Evolutionary conservation across 2,113 vertebrate species (phyloP).

Genomic region (Tachuris rubrigastra): DNA sequence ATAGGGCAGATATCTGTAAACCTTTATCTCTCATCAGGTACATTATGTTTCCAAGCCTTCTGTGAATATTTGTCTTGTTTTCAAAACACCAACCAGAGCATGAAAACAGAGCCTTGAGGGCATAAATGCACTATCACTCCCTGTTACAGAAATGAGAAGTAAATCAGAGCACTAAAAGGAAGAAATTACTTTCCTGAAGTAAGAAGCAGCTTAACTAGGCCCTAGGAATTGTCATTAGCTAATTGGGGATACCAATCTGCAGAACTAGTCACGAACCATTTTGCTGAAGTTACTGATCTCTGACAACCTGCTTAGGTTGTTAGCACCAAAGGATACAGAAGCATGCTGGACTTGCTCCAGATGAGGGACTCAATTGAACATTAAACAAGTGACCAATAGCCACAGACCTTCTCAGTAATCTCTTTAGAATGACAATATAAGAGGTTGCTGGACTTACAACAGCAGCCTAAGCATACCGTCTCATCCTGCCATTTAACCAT

Average conservation of each 20-base stretch:
- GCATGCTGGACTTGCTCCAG: not conserved
- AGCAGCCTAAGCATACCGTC: accelerated
- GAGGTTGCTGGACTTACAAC: not conserved
- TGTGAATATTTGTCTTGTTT: slow-evolving; percentile 2
- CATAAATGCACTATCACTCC: not conserved
- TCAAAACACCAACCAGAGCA: not conserved
- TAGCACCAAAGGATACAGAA: not conserved
- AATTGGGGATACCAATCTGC: not conserved
- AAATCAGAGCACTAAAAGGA: not conserved
- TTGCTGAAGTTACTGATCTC: not conserved
- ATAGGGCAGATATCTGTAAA: not conserved
- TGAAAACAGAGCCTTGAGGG: not conserved
- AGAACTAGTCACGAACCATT: not conserved
- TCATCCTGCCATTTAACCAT: not conserved
- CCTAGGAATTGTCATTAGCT: not conserved
- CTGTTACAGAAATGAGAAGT: not conserved
- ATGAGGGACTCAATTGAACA: not conserved
- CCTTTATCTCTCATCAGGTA: not conserved
- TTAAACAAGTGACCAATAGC: not conserved
- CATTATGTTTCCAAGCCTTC: not conserved
- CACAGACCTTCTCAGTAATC: not conserved
- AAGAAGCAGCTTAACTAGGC: not conserved
- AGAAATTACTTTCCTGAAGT: not conserved
- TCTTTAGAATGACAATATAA: not conserved
- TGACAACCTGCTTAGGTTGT: not conserved